Evolutionary conservation across 2,113 vertebrate genomes (phyloP), one percentile per base, ranked within the genome.

Genomic region (Uropsilus gracilis): DNA sequence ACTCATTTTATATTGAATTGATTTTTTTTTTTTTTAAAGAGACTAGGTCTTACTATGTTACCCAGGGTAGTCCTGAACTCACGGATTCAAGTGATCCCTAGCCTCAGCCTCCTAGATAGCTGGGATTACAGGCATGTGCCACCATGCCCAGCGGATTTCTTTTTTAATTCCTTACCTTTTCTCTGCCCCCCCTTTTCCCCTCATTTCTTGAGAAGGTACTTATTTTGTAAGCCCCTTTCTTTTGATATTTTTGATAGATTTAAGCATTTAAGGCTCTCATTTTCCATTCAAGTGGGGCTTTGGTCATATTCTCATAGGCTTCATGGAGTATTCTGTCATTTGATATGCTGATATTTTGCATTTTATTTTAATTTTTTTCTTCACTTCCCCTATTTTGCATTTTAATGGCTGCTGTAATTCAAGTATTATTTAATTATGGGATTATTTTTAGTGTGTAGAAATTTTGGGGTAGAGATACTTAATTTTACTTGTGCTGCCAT

Each of bases 181-280:
- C 20, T 12, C 24, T 59, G 57, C 24, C 24, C 57, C 46, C 34
- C 0, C 63, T 77, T 93, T 46, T 61, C 63, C 44, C 16, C 64
- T 72, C 13, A 14, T 90, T 69, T 87, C 50, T 82, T 81, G 59
- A 86, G 82, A 14, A 6, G 68, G 50, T 82, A 28, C 26, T 87
- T 76, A 61, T 71, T 71, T 90, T 32, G 37, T 73, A 75, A 50
- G 24, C 28, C 63, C 44, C 78, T 93, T 66, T 69, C 44, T 84
- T 93, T 66, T 37, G 34, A 32, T 46, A 82, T 37, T 48, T 18
- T 69, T 28, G 57, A 9, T 42, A 9, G 18, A 10, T 48, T 34
- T 87, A 63, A 91, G 28, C 6, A 18, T 68, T 73, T 28, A 90
- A 81, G 28, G n/a, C 48, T 95, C 71, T 95, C 13, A 61, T 77